These are phyloP conservation scores for Ovis aries DNA, from an alignment of 2,113 vertebrate species.

Conservation along the genomic window ARS-UI_Ramb_v3.0 NC_056059.1:109929501-109930000, in stretches of 20 bases:
- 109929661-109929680: rapidly evolving
- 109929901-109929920: neutral
- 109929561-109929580: no score
- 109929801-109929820: neutral
- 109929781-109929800: neutral
- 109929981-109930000: neutral
- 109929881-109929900: neutral
- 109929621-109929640: neutral
- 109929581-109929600: neutral
- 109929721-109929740: neutral
- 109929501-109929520: neutral
- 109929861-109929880: neutral
- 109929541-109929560: neutral
- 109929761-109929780: neutral
- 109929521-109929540: neutral
- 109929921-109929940: neutral
- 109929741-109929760: neutral
- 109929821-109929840: neutral
- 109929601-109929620: neutral
- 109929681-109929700: neutral
- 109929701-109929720: neutral
- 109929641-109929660: rapidly evolving
- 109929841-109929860: neutral
- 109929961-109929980: neutral
- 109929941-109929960: neutral